phyloP scores from a whole-genome alignment of 2,113 vertebrate genomes.

The Chlorodrepanis virens region DNA sequence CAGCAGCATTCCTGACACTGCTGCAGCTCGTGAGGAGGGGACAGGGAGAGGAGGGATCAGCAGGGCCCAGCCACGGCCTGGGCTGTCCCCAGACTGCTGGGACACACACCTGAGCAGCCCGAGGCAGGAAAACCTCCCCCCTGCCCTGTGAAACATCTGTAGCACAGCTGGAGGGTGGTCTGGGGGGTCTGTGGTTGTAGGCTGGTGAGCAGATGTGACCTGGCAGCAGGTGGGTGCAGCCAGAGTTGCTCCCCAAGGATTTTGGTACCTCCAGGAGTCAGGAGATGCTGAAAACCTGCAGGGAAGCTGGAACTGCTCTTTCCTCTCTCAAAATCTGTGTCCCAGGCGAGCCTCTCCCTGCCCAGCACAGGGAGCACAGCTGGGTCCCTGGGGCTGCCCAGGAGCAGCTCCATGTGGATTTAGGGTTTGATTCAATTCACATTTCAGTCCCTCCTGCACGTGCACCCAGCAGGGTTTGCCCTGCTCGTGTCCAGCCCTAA shows the following conservation, averaged over 20 bases:
- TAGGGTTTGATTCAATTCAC: not conserved
- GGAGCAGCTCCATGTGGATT: not conserved
- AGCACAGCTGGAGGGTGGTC: not conserved
- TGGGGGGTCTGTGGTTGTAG: not conserved
- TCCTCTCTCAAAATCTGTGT: not conserved
- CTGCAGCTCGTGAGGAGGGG: not conserved
- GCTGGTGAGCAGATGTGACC: not conserved
- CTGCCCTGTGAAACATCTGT: not conserved
- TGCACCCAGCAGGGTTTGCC: not conserved
- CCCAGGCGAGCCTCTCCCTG: accelerated
- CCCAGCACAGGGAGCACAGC: not conserved
- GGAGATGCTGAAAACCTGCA: not conserved
- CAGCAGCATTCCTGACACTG: not conserved
- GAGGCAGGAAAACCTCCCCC: not conserved
- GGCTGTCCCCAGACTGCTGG: not conserved
- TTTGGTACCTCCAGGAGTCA: not conserved
- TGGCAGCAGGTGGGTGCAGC: not conserved
- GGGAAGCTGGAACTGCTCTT: not conserved
- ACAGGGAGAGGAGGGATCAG: not conserved
- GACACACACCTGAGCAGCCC: not conserved
- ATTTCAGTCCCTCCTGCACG: not conserved
- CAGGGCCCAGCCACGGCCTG: not conserved
- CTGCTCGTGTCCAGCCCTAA: not conserved
- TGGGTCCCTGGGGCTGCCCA: not conserved
- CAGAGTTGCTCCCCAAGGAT: not conserved